phyloP scores from a whole-genome alignment of 92 coral and sea anemone genomes.

The Pocillopora meandrina region DNA sequence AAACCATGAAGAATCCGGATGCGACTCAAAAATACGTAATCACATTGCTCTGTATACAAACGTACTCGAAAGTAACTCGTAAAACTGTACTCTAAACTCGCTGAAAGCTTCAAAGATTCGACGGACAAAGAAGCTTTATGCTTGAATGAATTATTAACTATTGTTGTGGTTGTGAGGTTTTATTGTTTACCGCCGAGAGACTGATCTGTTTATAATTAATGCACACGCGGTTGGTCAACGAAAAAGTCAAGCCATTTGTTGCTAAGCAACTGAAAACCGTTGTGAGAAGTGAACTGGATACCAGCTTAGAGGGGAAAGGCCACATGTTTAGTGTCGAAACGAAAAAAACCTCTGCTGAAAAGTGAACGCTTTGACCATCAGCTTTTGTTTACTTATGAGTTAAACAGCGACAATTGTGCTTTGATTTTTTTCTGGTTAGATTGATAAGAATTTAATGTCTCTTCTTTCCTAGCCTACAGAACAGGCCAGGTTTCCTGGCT shows the following conservation, averaged over 20 bases:
- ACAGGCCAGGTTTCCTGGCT: too few relatives aligned
- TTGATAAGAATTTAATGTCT: too few relatives aligned
- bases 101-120: background rate
- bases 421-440: too few relatives aligned
- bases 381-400: too few relatives aligned
- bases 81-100: background rate
- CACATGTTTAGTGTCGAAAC: too few relatives aligned
- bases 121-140: conserved; percentile 13
- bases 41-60: background rate
- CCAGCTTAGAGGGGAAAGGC: too few relatives aligned
- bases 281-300: too few relatives aligned
- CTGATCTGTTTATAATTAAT: conserved; percentile 19
- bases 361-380: too few relatives aligned
- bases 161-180: conserved; percentile 1
- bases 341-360: too few relatives aligned
- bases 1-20: background rate
- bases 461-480: too few relatives aligned
- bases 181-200: conserved; percentile 22
- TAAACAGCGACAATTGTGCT: too few relatives aligned
- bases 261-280: too few relatives aligned
- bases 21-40: background rate
- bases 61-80: background rate
- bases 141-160: conserved; percentile 41
- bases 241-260: background rate
- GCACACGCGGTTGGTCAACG: conserved; percentile 12